Percentiles rank a stretch among this genome's conserved stretches.
These are phyloP conservation scores for Pammene fasciana DNA, from an alignment of 2,888 invertebrate species.

Conservation along the genomic window DNA sequence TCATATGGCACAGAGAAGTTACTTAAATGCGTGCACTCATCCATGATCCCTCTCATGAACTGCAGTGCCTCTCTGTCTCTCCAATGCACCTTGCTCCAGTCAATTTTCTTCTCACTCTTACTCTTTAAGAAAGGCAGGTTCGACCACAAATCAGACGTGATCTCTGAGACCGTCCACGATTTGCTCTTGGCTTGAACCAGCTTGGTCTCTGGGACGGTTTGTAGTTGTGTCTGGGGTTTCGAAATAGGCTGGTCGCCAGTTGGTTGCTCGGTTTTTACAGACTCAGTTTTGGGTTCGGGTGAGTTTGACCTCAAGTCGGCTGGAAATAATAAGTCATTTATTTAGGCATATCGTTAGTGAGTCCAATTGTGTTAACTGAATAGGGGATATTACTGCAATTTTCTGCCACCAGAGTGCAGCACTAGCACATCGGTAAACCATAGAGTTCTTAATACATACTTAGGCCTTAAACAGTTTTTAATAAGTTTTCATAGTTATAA, in stretches of 20 bases:
- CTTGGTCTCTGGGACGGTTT: slow-evolving; percentile 30
- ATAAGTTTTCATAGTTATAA: too few species aligned
- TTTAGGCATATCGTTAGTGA: background rate
- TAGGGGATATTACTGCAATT: too few species aligned
- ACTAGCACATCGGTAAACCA: too few species aligned
- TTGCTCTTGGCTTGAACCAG: slow-evolving; percentile 49
- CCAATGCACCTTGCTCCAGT: slow-evolving; percentile 86
- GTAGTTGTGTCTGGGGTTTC: slow-evolving; percentile 7
- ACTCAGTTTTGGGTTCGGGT: background rate
- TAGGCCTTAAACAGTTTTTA: too few species aligned
- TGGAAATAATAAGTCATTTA: slow-evolving; percentile 3
- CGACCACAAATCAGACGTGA: slow-evolving; percentile 70
- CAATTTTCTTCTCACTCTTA: slow-evolving; percentile 73
- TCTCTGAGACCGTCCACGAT: slow-evolving; percentile 70
- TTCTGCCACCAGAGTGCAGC: too few species aligned
- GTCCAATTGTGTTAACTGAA: too few species aligned
- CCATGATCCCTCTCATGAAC: slow-evolving; percentile 99
- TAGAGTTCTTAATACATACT: too few species aligned
- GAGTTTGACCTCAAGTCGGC: background rate
- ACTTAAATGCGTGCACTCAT: slow-evolving; percentile 98
- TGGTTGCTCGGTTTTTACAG: slow-evolving; percentile 3
- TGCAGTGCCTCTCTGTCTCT: slow-evolving; percentile 91
- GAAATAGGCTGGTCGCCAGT: background rate
- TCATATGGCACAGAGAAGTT: slow-evolving; percentile 96
- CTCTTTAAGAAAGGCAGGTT: slow-evolving; percentile 67